Evolutionary conservation across 2,113 vertebrate genomes (phyloP), one percentile per base, ranked within the genome.

Genomic region (Phoenicopterus ruber): DNA sequence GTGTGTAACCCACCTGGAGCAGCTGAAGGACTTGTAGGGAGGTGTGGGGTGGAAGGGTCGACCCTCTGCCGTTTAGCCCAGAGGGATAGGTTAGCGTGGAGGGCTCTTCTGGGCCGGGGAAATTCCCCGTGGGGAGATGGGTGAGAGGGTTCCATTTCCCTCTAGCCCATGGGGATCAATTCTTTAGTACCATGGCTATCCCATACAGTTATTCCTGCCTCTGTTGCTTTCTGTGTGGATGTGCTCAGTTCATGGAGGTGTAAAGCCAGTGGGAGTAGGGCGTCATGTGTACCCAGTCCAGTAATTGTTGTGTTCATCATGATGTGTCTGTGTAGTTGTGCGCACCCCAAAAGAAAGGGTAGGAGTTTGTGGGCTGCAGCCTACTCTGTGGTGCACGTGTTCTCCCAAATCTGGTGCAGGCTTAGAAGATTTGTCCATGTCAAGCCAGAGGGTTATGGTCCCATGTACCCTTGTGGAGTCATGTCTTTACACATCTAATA

Each of bases 401-500:
- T 73, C 29, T 34, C 36, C 46, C n/a, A 24, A 13, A 15, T 12
- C 36, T 29, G 19, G 2, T 38, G 15, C 6, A 19, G 50, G 9
- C 38, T 44, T 72, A 57, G 36, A 76, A 88, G 61, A 29, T 9
- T 47, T 57, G 17, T 22, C 44, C 21, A 1, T n/a, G 58, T 58
- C 44, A n/a, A 31, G 44, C 31, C 28, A 7, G n/a, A 54, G 62
- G 22, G 2, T 61, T 76, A 1, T 80, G 25, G 40, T 88, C 25
- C 63, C 5, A 0, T 11, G 5, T 80, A 19, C 44, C 62, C 14
- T 17, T 67, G 42, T 52, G 18, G 32, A 79, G 16, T 82, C 31
- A 3, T 14, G 29, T 72, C 32, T 80, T 80, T 71, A 77, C 55
- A 73, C 50, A 31, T 58, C 59, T 58, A 95, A 96, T 97, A 96